These are phyloP conservation scores for Penaeus vannamei DNA, from an alignment of 1,140 invertebrate species.

Conservation along the genomic window DNA sequence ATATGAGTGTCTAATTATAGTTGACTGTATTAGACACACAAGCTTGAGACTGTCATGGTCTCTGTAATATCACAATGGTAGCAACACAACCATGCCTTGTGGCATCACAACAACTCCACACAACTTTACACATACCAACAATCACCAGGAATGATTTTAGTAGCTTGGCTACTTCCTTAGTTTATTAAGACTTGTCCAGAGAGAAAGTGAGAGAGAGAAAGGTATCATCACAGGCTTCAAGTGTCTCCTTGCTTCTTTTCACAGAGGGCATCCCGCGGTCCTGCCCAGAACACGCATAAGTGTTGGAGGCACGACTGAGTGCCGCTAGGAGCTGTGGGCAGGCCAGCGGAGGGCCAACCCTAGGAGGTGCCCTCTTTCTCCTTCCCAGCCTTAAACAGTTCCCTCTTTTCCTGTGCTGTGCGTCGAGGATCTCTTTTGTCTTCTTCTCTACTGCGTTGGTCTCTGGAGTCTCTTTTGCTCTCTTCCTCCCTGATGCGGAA, in stretches of 20 bases:
- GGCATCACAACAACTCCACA: conserved; percentile 64
- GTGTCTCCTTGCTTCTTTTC: conserved; percentile 44
- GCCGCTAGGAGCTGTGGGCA: conserved; percentile 54
- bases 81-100: conserved; percentile 61
- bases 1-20: conserved; percentile 55
- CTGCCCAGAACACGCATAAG: conserved; percentile 62
- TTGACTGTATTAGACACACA: conserved; percentile 59
- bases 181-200: conserved; percentile 50
- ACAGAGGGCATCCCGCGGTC: conserved; percentile 57
- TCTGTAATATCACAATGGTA: conserved; percentile 65
- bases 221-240: conserved; percentile 59
- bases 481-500: conserved; percentile 47
- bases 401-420: conserved; percentile 67
- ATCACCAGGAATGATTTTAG: conserved; percentile 64
- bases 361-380: conserved; percentile 65
- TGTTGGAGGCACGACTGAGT: conserved; percentile 57
- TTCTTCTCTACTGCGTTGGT: conserved; percentile 17
- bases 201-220: conserved; percentile 44
- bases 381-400: conserved; percentile 65
- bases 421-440: conserved; percentile 43
- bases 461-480: conserved; percentile 48
- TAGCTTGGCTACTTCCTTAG: conserved; percentile 59
- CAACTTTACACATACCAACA: conserved; percentile 61
- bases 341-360: conserved; percentile 58
- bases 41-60: conserved; percentile 62